These are phyloP conservation scores for Amblyteles armatorius DNA, from an alignment of 2,888 invertebrate species.

Conservation along the genomic window DNA sequence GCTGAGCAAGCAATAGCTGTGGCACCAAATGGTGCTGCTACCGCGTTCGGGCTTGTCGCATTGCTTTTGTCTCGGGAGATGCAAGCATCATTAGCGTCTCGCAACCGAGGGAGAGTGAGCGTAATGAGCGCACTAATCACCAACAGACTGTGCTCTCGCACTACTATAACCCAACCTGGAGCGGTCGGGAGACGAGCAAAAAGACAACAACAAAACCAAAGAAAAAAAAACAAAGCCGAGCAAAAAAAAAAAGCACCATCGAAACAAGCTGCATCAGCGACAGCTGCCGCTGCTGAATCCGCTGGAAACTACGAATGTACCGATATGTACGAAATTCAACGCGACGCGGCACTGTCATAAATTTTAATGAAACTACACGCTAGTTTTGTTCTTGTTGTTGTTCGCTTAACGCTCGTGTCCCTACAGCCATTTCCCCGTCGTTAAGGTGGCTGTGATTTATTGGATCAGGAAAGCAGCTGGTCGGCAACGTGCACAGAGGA, in stretches of 20 bases:
- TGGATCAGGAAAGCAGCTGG: neutral
- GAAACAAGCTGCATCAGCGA: slow-evolving; percentile 52
- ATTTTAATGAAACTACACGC: slow-evolving; percentile 6
- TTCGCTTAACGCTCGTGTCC: neutral
- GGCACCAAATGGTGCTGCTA: slow-evolving; percentile 61
- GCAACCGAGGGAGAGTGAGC: slow-evolving; percentile 66
- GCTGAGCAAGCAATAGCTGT: slow-evolving; percentile 56
- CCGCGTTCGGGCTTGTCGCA: slow-evolving; percentile 49
- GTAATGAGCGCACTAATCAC: slow-evolving; percentile 84
- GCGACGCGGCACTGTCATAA: neutral
- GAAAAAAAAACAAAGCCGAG: slow-evolving; percentile 46
- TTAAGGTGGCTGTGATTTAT: slow-evolving; percentile 10
- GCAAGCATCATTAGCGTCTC: slow-evolving; percentile 83
- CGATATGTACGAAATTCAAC: slow-evolving; percentile 20
- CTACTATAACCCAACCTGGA: slow-evolving; percentile 30
- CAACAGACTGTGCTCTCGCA: slow-evolving; percentile 73
- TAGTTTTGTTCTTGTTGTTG: neutral
- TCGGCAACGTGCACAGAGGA: neutral
- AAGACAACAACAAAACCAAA: slow-evolving; percentile 60
- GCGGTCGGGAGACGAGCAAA: slow-evolving; percentile 22
- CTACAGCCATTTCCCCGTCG: neutral
- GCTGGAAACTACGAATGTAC: slow-evolving; percentile 40
- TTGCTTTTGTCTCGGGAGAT: slow-evolving; percentile 73
- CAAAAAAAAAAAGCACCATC: slow-evolving; percentile 61
- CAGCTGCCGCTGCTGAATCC: slow-evolving; percentile 45